Percentiles rank a stretch among this genome's conserved stretches.
Evolutionary conservation across 2,888 invertebrate species (phyloP).

Genomic region (Zeuzera pyrina): DNA sequence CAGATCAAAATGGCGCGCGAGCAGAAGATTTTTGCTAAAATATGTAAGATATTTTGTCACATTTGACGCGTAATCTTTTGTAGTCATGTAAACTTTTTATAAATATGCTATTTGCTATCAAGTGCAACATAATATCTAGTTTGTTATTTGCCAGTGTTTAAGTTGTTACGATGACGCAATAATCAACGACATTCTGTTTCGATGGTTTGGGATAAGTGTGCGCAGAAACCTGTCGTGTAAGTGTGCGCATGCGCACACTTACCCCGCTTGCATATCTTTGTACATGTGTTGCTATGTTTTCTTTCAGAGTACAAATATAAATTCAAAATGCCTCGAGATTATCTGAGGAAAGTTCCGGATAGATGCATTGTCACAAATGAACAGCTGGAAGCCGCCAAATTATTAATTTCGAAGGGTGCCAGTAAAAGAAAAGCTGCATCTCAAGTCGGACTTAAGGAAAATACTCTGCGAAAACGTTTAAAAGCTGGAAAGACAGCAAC

Average conservation of each 20-base stretch:
- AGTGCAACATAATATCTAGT: not conserved
- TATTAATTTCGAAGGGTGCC: conserved; percentile 13
- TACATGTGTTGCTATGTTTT: no score
- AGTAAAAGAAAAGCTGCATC: conserved; percentile 9
- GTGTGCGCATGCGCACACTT: no score
- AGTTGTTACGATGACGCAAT: not conserved
- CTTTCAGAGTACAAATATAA: no score
- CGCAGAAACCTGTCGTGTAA: no score
- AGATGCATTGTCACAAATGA: not conserved
- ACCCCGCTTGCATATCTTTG: no score
- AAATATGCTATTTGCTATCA: not conserved
- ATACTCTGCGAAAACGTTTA: conserved; percentile 16
- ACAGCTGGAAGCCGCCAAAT: conserved; percentile 11
- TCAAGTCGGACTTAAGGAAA: conserved; percentile 11
- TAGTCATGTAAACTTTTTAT: no score
- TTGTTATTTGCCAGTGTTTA: not conserved
- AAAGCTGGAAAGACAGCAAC: conserved; percentile 11
- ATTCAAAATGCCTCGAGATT: not conserved
- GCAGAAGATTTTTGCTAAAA: no score
- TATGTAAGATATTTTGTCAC: no score
- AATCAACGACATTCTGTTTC: not conserved
- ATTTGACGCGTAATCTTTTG: no score
- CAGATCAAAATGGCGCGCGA: no score
- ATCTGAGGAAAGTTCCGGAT: not conserved
- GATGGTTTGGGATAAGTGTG: conserved; percentile 5